A percentile compares a stretch with the other conserved stretches of the same genome.
Evolutionary conservation across 1,140 invertebrate species (phyloP).

Genomic region (Drosophila navojoa): DNA sequence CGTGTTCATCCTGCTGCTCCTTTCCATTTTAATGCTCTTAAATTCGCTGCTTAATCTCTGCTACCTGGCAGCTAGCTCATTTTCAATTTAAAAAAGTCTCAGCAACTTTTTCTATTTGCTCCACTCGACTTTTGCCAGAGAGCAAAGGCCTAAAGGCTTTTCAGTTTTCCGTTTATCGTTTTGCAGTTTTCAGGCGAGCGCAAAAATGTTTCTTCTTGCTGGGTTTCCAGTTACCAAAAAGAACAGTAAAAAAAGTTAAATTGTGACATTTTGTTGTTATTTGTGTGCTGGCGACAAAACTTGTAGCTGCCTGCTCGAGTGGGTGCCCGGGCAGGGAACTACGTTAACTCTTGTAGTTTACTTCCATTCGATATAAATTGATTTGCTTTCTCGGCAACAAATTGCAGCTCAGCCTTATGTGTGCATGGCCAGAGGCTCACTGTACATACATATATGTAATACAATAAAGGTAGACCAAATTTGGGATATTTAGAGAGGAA

Average conservation of each 20-base stretch:
- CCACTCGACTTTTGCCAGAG: conserved; percentile 20
- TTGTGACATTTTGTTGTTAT: conserved; percentile 21
- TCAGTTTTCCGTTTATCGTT: not conserved
- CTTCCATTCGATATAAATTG: conserved; percentile 43
- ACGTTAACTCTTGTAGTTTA: conserved; percentile 39
- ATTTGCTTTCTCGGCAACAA: conserved; percentile 29
- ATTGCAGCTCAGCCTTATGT: not conserved
- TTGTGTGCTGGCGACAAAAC: conserved; percentile 17
- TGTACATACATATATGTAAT: not conserved
- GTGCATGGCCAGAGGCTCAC: not conserved
- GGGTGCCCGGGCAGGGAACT: conserved; percentile 3
- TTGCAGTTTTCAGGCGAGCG: not conserved
- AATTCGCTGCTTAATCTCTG: conserved; percentile 45
- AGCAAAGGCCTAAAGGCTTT: conserved; percentile 49
- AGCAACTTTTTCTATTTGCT: conserved; percentile 57
- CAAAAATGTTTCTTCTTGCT: conserved; percentile 30
- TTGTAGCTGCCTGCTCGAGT: conserved; percentile 7
- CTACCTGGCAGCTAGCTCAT: conserved; percentile 53
- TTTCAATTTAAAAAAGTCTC: conserved; percentile 56
- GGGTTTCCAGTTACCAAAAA: not conserved
- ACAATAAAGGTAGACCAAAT: too few species aligned
- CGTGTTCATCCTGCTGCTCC: rapidly evolving
- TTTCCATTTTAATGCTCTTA: conserved; percentile 25
- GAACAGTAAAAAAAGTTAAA: not conserved
- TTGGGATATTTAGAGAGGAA: not conserved